Conservation (phyloP, 2,888 invertebrate species). For the Caenorhabditis macrosperma region DNA sequence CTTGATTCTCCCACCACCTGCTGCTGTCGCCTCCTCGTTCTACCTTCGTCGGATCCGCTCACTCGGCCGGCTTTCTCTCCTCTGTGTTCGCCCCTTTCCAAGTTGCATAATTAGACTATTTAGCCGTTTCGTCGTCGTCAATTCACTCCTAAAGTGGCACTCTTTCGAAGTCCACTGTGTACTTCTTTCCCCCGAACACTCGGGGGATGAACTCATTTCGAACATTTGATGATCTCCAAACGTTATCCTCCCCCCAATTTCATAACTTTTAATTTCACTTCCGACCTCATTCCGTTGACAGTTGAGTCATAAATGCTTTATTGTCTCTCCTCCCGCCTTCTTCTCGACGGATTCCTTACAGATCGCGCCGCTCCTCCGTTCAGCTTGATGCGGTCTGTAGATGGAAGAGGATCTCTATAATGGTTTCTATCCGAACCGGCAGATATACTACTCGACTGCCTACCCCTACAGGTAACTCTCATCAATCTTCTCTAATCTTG, state of each 20-base stretch:
- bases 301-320: constrained; percentile 56
- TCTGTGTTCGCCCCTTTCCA: constrained; percentile 6
- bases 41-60: constrained; percentile 11
- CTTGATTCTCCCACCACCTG: not conserved
- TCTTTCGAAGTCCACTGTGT: no score
- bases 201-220: no score
- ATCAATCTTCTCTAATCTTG: constrained; percentile 40
- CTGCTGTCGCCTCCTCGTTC: no score
- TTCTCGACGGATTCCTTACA: not conserved
- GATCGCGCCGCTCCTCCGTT: not conserved
- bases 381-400: constrained; percentile 46
- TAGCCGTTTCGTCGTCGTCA: constrained; percentile 5
- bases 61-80: constrained; percentile 5
- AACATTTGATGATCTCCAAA: no score
- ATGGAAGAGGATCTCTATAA: constrained; percentile 58
- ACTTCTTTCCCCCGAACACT: no score
- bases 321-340: constrained; percentile 33
- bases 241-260: no score
- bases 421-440: constrained; percentile 54
- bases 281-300: constrained; percentile 46
- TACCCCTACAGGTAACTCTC: constrained; percentile 49
- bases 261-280: constrained; percentile 43
- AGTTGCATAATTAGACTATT: constrained; percentile 51
- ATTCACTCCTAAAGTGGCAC: constrained; percentile 18
- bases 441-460: constrained; percentile 51